Percentiles rank a stretch among this genome's conserved stretches.
phyloP scores from a whole-genome alignment of 2,888 invertebrate genomes.

The Parochlus steinenii region DNA sequence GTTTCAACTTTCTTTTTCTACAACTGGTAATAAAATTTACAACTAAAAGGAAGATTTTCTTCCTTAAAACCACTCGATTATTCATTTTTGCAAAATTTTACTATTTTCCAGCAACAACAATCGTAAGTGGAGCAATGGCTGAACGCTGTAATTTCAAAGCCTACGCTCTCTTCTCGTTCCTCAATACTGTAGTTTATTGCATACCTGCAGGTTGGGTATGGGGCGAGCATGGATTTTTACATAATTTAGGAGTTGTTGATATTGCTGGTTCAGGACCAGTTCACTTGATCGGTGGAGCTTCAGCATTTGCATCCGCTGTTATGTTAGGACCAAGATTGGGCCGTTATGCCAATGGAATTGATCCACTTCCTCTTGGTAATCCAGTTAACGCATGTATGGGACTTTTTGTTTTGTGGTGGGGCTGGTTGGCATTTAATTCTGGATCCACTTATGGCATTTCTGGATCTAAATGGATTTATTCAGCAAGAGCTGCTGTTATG shows the following conservation, averaged over 20 bases:
- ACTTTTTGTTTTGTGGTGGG: slow-evolving; percentile 90
- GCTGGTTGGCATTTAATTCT: slow-evolving; percentile 90
- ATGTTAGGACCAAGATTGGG: slow-evolving; percentile 83
- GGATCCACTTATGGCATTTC: slow-evolving; percentile 31
- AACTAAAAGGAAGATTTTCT: no score
- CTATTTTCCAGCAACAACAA: slow-evolving; percentile 79
- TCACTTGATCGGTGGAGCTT: slow-evolving; percentile 65
- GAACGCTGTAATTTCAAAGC: slow-evolving; percentile 84
- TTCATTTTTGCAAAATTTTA: no score
- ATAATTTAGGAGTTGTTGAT: slow-evolving; percentile 70
- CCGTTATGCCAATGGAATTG: slow-evolving; percentile 59
- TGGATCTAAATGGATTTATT: slow-evolving; percentile 56
- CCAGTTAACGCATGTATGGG: slow-evolving; percentile 87
- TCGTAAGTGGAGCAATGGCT: slow-evolving; percentile 89
- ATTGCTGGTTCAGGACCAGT: slow-evolving; percentile 87
- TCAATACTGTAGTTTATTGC: slow-evolving; percentile 82
- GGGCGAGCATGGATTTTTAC: slow-evolving; percentile 76
- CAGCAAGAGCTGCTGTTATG: slow-evolving; percentile 75
- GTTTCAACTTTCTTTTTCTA: slow-evolving; percentile 81
- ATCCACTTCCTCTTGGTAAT: slow-evolving; percentile 62
- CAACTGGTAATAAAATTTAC: no score
- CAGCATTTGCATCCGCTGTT: slow-evolving; percentile 73
- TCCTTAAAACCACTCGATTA: no score
- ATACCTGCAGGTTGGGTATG: slow-evolving; percentile 90
- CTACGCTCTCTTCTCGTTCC: slow-evolving; percentile 74